Evolutionary conservation across 2,797 vertebrate genomes (phyloP).

Genomic region (Vireo griseus): DNA sequence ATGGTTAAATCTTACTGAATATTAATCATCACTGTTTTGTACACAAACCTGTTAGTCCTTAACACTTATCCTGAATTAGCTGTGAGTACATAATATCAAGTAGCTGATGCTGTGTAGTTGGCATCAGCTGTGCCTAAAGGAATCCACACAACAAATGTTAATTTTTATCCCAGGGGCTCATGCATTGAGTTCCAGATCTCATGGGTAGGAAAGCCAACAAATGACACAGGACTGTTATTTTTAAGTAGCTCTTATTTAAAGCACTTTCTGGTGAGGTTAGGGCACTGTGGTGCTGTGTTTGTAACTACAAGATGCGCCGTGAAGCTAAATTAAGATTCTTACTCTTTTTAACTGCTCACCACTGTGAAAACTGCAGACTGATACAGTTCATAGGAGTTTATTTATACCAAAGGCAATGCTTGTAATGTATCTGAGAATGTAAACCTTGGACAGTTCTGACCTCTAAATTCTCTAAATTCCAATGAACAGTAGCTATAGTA

Average conservation of each 20-base stretch:
- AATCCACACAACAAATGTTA: background rate
- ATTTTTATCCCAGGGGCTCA: background rate
- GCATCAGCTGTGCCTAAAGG: background rate
- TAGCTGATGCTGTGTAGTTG: background rate
- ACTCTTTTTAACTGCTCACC: background rate
- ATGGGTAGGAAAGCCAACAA: background rate
- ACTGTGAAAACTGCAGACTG: background rate
- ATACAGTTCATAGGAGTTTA: background rate
- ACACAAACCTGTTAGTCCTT: background rate
- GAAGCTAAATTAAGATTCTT: conserved; percentile 5
- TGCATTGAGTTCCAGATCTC: background rate
- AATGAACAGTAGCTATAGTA: conserved; percentile 57
- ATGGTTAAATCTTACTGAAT: background rate
- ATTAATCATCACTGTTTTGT: background rate
- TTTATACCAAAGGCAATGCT: background rate
- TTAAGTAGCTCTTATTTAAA: background rate
- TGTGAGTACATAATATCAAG: background rate
- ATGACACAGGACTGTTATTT: background rate
- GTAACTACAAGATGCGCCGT: background rate
- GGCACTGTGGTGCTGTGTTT: background rate
- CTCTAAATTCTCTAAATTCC: conserved; percentile 59
- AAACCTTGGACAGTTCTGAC: conserved; percentile 44
- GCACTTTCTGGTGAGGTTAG: background rate
- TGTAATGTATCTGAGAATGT: background rate
- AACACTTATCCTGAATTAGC: background rate